Evolutionary conservation across 1,140 invertebrate genomes (phyloP), one percentile per base, ranked within the genome.

Genomic region (Elysia chlorotica): DNA sequence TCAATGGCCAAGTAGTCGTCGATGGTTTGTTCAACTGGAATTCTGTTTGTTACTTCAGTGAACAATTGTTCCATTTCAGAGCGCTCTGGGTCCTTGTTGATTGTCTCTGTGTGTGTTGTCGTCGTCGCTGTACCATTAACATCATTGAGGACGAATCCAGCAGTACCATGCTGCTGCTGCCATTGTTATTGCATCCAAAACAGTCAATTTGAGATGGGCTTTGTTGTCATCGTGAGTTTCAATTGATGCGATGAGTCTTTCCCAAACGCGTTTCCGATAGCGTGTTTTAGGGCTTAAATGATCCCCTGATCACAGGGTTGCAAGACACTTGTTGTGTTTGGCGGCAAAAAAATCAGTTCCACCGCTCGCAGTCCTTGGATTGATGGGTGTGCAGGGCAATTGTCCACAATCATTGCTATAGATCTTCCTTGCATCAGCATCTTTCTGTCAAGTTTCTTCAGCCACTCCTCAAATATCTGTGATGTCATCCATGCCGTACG

Each of bases 321-420:
- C 10, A 59, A 28, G 10, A 59, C 19, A 59, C 10, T 17, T 10
- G 56, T 59, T 59, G 56, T 59, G 56, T 59, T 59, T 10, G 56
- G 56, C 25, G 56, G 28, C 10, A 59, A 25, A 10, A 10, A 28
- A 6, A 59, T 25, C 19, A 59, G n/a, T n/a, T n/a, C n/a, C n/a
- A n/a, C n/a, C n/a, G 56, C 56, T 25, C 25, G 14, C 25, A 69
- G 53, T 33, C n/a, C 28, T 17, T 35, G 19, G 25, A 69, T 56
- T 6, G 25, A 31, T 19, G 38, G 66, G 38, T 69, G 66, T n/a
- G 66, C 66, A 54, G 66, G 41, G 38, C 66, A 69, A 30, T 69
- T 69, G 30, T 69, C 53, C 3, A 69, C 30, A 21, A 69, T 31
- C 25, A 54, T 25, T 25, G 31, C 66, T 17, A 69, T 69, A 5